A percentile compares a stretch with the other conserved stretches of the same genome.
phyloP scores from a whole-genome alignment of 2,888 invertebrate species.

The Schrankia costaestrigalis region DNA sequence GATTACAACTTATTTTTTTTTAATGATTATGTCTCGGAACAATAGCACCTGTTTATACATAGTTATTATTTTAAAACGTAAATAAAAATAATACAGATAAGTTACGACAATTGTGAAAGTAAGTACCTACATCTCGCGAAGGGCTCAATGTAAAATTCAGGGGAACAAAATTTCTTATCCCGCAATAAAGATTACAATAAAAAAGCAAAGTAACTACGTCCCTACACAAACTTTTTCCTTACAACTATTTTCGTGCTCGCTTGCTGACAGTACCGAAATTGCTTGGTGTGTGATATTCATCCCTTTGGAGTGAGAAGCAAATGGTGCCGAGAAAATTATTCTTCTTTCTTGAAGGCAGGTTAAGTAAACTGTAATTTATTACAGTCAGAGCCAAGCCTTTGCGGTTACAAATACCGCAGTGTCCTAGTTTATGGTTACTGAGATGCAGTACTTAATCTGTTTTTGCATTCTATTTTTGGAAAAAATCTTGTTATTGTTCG shows the following conservation, averaged over 20 bases:
- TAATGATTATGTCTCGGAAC: too few species aligned
- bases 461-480: slow-evolving; percentile 32
- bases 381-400: slow-evolving; percentile 45
- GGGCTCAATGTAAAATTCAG: slow-evolving; percentile 14
- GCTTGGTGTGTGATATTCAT: slow-evolving; percentile 35
- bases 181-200: slow-evolving; percentile 37
- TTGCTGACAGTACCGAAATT: slow-evolving; percentile 36
- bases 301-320: slow-evolving; percentile 28
- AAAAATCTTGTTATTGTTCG: slow-evolving; percentile 15
- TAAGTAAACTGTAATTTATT: slow-evolving; percentile 59
- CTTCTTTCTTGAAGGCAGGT: slow-evolving; percentile 41
- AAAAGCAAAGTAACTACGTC: slow-evolving; percentile 29
- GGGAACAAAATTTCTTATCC: slow-evolving; percentile 23
- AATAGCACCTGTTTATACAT: too few species aligned
- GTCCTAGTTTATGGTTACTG: slow-evolving; percentile 46
- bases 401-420: slow-evolving; percentile 53
- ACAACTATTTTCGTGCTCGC: slow-evolving; percentile 24
- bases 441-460: slow-evolving; percentile 41
- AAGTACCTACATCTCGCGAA: too few species aligned
- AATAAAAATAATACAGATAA: too few species aligned
- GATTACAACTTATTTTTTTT: too few species aligned
- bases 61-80: too few species aligned
- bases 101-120: too few species aligned
- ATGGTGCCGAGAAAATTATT: slow-evolving; percentile 36
- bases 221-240: slow-evolving; percentile 34